These are phyloP conservation scores for Agonopterix alstromeriana DNA, from an alignment of 2,888 invertebrate genomes.

Conservation along the genomic window DNA sequence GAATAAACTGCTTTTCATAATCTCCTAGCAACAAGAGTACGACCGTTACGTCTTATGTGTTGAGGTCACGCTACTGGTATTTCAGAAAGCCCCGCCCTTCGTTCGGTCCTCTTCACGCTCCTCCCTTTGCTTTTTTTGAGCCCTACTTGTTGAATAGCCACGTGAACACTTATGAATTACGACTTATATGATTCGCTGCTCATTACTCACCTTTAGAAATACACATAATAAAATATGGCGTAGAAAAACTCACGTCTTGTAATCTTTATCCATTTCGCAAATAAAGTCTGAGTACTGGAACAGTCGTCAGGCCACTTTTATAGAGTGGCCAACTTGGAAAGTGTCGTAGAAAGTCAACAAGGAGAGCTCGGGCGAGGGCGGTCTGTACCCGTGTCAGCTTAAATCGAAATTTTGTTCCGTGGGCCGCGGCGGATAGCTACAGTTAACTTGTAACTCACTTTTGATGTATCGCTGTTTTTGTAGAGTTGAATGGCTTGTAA, in stretches of 20 bases:
- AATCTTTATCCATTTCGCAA: not conserved
- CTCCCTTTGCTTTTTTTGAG: slow-evolving; percentile 62
- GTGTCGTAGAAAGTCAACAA: slow-evolving; percentile 45
- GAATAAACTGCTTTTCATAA: slow-evolving; percentile 47
- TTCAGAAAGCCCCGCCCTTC: slow-evolving; percentile 61
- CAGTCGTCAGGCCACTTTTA: slow-evolving; percentile 24
- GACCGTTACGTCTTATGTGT: slow-evolving; percentile 59
- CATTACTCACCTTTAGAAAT: slow-evolving; percentile 24
- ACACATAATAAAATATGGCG: slow-evolving; percentile 1
- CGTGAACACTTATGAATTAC: slow-evolving; percentile 51
- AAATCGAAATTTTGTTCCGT: slow-evolving; percentile 50
- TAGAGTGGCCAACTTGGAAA: slow-evolving; percentile 34
- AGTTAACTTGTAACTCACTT: slow-evolving; percentile 68
- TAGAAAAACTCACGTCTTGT: not conserved
- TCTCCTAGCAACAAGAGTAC: slow-evolving; percentile 54
- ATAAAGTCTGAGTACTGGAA: not conserved
- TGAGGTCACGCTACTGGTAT: slow-evolving; percentile 61
- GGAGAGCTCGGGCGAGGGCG: slow-evolving; percentile 25
- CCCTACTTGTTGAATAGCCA: slow-evolving; percentile 61
- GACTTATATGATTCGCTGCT: slow-evolving; percentile 49
- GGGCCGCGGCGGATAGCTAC: slow-evolving; percentile 40
- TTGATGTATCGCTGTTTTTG: slow-evolving; percentile 72
- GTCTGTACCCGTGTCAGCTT: slow-evolving; percentile 48
- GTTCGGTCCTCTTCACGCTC: slow-evolving; percentile 56
- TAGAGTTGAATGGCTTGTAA: slow-evolving; percentile 57